Conservation (phyloP, 2,888 invertebrate genomes). For the Halictus ligatus region DNA sequence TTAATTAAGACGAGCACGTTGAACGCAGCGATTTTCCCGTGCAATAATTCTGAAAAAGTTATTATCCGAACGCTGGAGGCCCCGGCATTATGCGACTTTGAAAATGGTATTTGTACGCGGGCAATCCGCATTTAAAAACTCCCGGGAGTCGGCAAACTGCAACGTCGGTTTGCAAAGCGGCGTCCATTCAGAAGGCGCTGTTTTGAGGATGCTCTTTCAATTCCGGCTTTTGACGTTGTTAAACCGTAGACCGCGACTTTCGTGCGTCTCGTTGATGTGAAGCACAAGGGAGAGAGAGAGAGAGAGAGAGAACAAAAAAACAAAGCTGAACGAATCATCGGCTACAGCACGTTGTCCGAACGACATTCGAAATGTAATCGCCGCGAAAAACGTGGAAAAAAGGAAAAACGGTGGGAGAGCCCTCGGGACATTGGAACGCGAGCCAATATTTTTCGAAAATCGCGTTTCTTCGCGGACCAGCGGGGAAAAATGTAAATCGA, state of each 20-base stretch:
- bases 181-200: constrained; percentile 36
- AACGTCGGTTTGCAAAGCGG: constrained; percentile 28
- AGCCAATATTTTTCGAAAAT: neutral
- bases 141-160: neutral
- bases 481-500: neutral
- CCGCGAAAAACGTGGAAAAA: constrained; percentile 16
- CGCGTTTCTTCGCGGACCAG: neutral
- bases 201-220: constrained; percentile 48
- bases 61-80: constrained; percentile 14
- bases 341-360: constrained; percentile 21
- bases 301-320: neutral
- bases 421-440: constrained; percentile 19
- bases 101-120: constrained; percentile 29
- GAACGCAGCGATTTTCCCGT: constrained; percentile 1
- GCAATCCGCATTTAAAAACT: constrained; percentile 29
- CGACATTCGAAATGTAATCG: constrained; percentile 36
- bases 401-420: neutral
- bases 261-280: neutral
- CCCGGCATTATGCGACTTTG: constrained; percentile 8
- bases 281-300: neutral
- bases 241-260: constrained; percentile 40
- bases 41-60: constrained; percentile 18
- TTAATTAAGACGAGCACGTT: neutral
- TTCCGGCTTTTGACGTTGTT: constrained; percentile 42
- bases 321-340: neutral